Conservation (phyloP, 2,888 invertebrate genomes). For the Physocephala rufipes region DNA sequence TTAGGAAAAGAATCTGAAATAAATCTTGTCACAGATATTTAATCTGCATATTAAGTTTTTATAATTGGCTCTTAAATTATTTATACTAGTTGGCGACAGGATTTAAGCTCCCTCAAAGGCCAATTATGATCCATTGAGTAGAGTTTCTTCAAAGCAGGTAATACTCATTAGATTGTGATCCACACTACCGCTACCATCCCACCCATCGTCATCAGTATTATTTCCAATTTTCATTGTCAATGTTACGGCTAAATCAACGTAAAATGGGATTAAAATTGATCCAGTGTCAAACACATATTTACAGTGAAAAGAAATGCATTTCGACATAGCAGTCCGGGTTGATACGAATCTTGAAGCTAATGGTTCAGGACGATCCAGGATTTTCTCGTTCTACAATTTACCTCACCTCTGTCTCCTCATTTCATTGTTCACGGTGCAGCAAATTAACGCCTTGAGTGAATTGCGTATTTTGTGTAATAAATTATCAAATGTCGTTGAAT, state of each 20-base stretch:
- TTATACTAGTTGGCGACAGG: no score
- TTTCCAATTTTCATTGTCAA: conserved; percentile 23
- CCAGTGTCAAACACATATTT: conserved; percentile 51
- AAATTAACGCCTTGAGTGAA: conserved; percentile 33
- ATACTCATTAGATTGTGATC: no score
- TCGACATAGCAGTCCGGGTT: conserved; percentile 6
- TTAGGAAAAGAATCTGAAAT: no score
- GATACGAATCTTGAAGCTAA: conserved; percentile 16
- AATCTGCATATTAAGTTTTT: no score
- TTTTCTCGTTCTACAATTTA: not conserved
- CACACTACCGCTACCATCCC: not conserved
- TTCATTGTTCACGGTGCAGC: not conserved
- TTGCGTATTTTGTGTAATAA: conserved; percentile 35
- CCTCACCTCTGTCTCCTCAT: not conserved
- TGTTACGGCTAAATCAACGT: conserved; percentile 60
- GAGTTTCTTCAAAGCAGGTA: no score
- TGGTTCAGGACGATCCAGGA: not conserved
- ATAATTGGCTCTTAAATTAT: no score
- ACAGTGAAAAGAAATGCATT: conserved; percentile 31
- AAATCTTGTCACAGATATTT: no score
- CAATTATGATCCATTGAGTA: no score
- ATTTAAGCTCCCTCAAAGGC: no score
- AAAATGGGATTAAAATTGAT: conserved; percentile 65
- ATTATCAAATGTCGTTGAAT: conserved; percentile 30
- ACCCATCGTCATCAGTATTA: conserved; percentile 26